These are phyloP conservation scores for Oscheius sp. DNA, from an alignment of 2,888 invertebrate species.

Conservation along the genomic window DNA sequence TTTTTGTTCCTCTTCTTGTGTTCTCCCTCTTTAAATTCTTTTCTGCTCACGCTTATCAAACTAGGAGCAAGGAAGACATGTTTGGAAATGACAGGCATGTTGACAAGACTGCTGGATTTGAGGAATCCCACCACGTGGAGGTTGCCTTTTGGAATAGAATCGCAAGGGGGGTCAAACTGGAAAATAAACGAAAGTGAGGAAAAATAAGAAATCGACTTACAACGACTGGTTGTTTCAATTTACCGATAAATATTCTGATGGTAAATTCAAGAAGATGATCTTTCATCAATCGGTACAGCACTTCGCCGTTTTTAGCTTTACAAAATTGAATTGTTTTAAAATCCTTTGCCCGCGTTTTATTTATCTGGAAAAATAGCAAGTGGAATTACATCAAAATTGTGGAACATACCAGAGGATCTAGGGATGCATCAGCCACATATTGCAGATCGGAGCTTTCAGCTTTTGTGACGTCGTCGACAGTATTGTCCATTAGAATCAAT, in stretches of 20 bases:
- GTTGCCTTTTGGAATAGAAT: neutral
- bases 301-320: constrained; percentile 3
- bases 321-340: neutral
- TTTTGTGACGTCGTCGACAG: neutral
- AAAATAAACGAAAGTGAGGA: neutral
- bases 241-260: neutral
- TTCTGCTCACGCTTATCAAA: neutral
- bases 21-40: neutral
- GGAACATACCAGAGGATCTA: constrained; percentile 9
- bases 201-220: neutral
- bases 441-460: neutral
- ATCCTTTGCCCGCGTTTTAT: neutral
- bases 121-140: constrained; percentile 19
- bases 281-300: constrained; percentile 1
- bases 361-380: constrained; percentile 1
- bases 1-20: constrained; percentile 10
- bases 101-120: constrained; percentile 10
- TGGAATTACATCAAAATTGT: too few relatives aligned
- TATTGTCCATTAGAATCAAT: constrained; percentile 15
- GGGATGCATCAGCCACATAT: neutral
- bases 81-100: constrained; percentile 11
- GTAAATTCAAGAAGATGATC: constrained; percentile 8
- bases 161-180: constrained; percentile 13
- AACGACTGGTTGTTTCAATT: neutral
- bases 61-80: neutral